Evolutionary conservation across 2,113 vertebrate genomes (phyloP), one percentile per base, ranked within the genome.

Genomic region (Columbina picui): DNA sequence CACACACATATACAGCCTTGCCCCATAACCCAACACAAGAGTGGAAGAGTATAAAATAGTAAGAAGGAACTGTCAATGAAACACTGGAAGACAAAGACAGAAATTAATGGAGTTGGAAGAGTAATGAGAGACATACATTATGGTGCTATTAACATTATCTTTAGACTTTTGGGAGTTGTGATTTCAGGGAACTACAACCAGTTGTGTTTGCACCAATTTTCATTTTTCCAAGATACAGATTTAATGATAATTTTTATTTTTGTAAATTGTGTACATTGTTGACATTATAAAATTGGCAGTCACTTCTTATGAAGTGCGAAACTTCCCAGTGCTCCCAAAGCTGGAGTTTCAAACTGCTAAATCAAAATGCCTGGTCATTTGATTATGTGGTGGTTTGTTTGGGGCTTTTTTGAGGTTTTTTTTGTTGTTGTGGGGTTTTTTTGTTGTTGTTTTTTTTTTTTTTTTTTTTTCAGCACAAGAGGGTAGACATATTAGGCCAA

Each of bases 381-480:
- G 14, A 34, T 14, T 64, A 50, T 67, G 34, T 32, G 7, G 14
- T 14, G 34, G 8, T 9, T 21, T 29, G 15, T 30, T 12, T 1
- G 6, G 41, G 41, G 41, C 5, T 41, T 41, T 41, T 41, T 41
- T 41, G 41, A 41, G 41, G 14, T 41, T 41, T 7, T 21, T 29
- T 14, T 30, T 14, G 4, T 13, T 6, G 3, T 4, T 4, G 3
- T 1, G 6, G n/a, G n/a, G n/a, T 41, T 7, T 21, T 29, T 14
- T 30, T 14, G 4, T 13, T 6, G 3, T 4, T 4, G 3, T 1
- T 5, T n/a, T n/a, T n/a, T n/a, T n/a, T n/a, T n/a, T n/a, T n/a
- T n/a, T 7, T 38, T 45, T 14, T n/a, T 49, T 26, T 34, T 27
- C 55, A 67, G 12, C 12, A 27, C 30, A 70, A 27, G 8, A 23